Evolutionary conservation across 1,140 invertebrate genomes (phyloP).

Genomic region (Lithobius niger): DNA sequence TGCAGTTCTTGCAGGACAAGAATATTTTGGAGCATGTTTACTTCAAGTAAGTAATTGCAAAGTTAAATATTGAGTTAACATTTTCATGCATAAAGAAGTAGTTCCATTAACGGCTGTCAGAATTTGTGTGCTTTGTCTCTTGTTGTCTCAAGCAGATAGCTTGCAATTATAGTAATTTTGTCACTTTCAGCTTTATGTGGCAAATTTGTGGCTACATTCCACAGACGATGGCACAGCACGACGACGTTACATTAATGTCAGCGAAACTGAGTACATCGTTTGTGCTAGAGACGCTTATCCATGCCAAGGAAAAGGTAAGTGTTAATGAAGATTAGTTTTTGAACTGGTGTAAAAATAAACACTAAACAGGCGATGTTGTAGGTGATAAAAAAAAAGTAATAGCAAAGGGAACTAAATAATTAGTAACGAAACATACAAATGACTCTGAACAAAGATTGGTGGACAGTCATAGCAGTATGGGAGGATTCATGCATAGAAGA

Average conservation of each 20-base stretch:
- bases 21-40: slow-evolving; percentile 93
- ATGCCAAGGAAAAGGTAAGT: slow-evolving; percentile 82
- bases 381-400: too few relatives aligned
- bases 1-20: slow-evolving; percentile 85
- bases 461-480: too few relatives aligned
- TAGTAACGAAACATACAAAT: too few relatives aligned
- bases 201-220: slow-evolving; percentile 88
- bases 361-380: too few relatives aligned
- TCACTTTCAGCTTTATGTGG: slow-evolving; percentile 72
- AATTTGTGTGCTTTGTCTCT: slow-evolving; percentile 3
- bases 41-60: slow-evolving; percentile 53
- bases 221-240: slow-evolving; percentile 56
- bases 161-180: too few relatives aligned
- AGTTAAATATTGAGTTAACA: neutral
- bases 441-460: too few relatives aligned
- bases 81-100: neutral
- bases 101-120: neutral
- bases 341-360: too few relatives aligned
- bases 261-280: slow-evolving; percentile 83
- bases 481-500: too few relatives aligned
- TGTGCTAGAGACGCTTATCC: slow-evolving; percentile 91
- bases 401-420: too few relatives aligned
- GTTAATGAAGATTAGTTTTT: too few relatives aligned
- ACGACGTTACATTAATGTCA: slow-evolving; percentile 67
- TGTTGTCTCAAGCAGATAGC: neutral